Base-by-base conservation (phyloP, 1,140 invertebrate species). In the Euura lappo region DNA sequence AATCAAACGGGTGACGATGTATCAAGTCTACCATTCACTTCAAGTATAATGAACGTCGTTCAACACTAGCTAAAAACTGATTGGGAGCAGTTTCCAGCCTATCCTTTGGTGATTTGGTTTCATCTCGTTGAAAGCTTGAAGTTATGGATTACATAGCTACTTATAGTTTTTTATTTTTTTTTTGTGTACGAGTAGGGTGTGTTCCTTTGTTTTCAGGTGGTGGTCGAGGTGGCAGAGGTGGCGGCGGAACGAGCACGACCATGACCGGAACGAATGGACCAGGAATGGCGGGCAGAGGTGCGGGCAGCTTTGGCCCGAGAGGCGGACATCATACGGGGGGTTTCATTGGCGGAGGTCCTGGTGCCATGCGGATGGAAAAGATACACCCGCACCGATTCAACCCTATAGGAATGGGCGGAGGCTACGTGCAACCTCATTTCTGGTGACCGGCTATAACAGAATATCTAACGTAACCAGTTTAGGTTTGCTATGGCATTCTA, bases 291-390 rank as follows among this genome's bases (percentile, higher is more conserved):
- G 79, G 78, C 10, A 72, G 80, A 71, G 73, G 72, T 2, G 28
- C 28, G 28, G 78, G 83, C 3, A 72, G 80, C 10, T 81, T 81
- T 28, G 80, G 79, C 1, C 76, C 81, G 2, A 77, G 66, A 68
- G 66, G 83, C 0, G 83, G 83, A 0, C 82, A 82, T 8, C 85
- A 86, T 68, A 82, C 85, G 68, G 82, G 82, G 11, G 80, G 81
- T 2, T 84, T 83, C 42, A 76, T 84, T 11, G 82, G 79, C 2
- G 79, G 85, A 45, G 86, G 87, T n/a, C 86, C 86, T 0, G 87
- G 86, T 4, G 87, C 86, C 2, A 87, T 88, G 84, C 81, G 88
- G 44, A 87, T 87, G 86, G 87, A 88, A n/a, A 88, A 88, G 71
- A 84, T 87, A 6, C 86, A 88, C 71, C 85, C 85, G 0, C 87